Conservation (phyloP, 2,797 vertebrate genomes). For the Nasua narica region DNA sequence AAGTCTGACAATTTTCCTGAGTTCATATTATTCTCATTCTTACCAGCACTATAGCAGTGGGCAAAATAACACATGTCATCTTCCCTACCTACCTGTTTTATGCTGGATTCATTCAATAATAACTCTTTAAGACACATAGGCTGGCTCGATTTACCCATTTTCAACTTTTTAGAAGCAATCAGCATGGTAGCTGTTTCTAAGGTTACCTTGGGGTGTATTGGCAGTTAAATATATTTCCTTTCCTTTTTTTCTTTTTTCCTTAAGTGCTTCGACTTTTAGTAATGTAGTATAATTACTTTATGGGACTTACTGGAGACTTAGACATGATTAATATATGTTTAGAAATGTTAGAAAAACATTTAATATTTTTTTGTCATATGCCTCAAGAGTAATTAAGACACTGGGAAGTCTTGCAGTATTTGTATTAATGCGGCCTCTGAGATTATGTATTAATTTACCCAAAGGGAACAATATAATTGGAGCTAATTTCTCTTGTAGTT, state of each 20-base stretch:
- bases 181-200: not conserved
- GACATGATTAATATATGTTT: not conserved
- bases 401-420: not conserved
- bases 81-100: not conserved
- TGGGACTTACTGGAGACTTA: not conserved
- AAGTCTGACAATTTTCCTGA: not conserved
- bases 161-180: not conserved
- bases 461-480: not conserved
- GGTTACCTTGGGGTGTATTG: not conserved
- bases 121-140: not conserved
- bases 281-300: not conserved
- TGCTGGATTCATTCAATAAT: not conserved
- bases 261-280: not conserved
- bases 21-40: not conserved
- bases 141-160: not conserved
- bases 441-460: not conserved
- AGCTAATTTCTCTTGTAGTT: not conserved
- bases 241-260: not conserved
- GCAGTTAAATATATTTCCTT: not conserved
- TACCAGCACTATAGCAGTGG: not conserved
- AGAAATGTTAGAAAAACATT: not conserved
- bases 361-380: not conserved
- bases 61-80: not conserved
- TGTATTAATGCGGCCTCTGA: not conserved
- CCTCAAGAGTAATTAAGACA: not conserved